Conservation (phyloP, 2,797 vertebrate species). For the Agapornis canus region DNA sequence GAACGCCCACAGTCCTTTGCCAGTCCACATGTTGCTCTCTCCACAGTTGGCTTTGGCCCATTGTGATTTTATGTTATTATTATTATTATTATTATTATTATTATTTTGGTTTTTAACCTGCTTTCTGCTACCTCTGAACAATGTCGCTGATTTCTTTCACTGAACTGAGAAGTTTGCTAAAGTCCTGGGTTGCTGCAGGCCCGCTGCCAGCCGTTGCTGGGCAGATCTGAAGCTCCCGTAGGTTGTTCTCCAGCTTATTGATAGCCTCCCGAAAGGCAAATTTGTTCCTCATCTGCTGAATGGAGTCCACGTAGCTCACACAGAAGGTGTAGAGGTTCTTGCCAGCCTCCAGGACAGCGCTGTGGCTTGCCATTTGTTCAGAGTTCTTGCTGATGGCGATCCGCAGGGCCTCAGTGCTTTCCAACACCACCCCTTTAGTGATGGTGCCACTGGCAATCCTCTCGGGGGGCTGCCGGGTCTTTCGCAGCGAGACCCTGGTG, state of each 20-base stretch:
- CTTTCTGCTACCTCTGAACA: conserved; percentile 94
- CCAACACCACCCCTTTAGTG: conserved; percentile 91
- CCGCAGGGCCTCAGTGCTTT: conserved; percentile 88
- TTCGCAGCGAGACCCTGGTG: conserved; percentile 91
- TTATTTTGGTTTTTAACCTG: background rate
- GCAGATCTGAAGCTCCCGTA: conserved; percentile 96
- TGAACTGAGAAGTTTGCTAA: conserved; percentile 93
- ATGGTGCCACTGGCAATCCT: conserved; percentile 88
- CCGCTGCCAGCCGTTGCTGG: conserved; percentile 86
- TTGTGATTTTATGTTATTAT: background rate
- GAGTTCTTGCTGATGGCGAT: conserved; percentile 90
- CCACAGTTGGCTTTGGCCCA: conserved; percentile 36
- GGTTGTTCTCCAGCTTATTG: conserved; percentile 94
- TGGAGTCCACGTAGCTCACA: conserved; percentile 94
- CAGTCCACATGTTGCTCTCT: background rate
- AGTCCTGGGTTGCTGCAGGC: conserved; percentile 89
- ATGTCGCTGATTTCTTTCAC: conserved; percentile 98
- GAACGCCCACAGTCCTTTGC: background rate
- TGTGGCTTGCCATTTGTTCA: conserved; percentile 94
- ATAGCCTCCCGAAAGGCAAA: conserved; percentile 98
- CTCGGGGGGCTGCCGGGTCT: conserved; percentile 90
- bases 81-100: background rate
- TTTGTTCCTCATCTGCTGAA: conserved; percentile 99
- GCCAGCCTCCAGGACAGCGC: conserved; percentile 93
- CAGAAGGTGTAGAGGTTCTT: conserved; percentile 98